Evolutionary conservation across 2,113 vertebrate genomes (phyloP), one percentile per base, ranked within the genome.

Genomic region (Polypterus senegalus): DNA sequence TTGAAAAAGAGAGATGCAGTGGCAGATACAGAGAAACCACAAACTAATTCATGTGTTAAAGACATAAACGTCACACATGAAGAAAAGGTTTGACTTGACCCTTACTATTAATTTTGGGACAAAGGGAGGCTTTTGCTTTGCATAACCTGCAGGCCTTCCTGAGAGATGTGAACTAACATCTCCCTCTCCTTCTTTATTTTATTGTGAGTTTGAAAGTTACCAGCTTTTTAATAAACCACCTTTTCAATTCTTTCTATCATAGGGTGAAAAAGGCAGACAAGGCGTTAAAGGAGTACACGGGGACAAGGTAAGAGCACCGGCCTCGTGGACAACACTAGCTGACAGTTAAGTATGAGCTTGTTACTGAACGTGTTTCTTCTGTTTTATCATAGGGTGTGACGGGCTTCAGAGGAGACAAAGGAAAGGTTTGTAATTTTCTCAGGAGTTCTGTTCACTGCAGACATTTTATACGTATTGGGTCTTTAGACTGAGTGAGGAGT

Each of bases 361-460:
- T 27, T 27, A 27, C 27, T 27, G 27, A 27, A 27, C 27, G 27
- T 54, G 44, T 54, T 59, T 49, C 27, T 5, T 54, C 54, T 71
- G 49, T 69, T 56, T 57, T 8, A 66, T 48, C 47, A 66, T 60
- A 91, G 84, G 83, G 75, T 44, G 55, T 61, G 9, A 0, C 2
- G 3, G 86, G 80, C 9, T 68, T 67, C 47, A 66, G 10, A 3
- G 88, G 87, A 62, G 83, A 89, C 65, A 87, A 85, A 76, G 86
- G 89, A 67, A 71, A 81, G 79, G 87, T 88, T 62, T 71, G 70
- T 57, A 6, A 2, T 44, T 61, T 63, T 70, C 6, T 27, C 27
- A 27, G 2, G 27, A 27, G 27, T 27, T 27, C 27, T 27, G 27
- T 27, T 27, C 27, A 27, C 27, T 27, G 27, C 27, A 27, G 27